Evolutionary conservation across 2,888 invertebrate genomes (phyloP), one percentile per base, ranked within the genome.

Genomic region (Agrotis segetum): DNA sequence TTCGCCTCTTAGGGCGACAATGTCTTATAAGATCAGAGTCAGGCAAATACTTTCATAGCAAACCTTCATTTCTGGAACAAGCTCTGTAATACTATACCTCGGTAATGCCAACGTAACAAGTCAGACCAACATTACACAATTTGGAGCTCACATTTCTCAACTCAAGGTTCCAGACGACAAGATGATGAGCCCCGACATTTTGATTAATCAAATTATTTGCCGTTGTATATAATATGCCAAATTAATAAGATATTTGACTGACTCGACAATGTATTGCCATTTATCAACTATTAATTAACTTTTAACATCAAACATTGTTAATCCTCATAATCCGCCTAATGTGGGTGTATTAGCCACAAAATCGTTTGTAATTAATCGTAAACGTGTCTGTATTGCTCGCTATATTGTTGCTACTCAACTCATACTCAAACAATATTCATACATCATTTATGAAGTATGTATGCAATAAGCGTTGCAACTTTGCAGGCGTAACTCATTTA

Each of bases 121-220:
- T 85, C 58, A 76, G 49, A 78, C 66, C 40, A 83, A 67, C 65
- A 71, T 76, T 82, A 82, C 63, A 79, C 66, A 83, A 81, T 78
- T 81, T 73, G 67, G 59, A 60, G 68, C 67, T 67, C 67, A 64
- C 56, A 69, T 73, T 77, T 74, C 78, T 74, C 64, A 59, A 71
- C 72, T 75, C 71, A 73, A 80, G 75, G 71, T 80, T 71, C 71
- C 71, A 82, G 75, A 78, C 83, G 85, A 84, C 86, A 86, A 72
- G 74, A 72, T 85, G 87, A 87, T 83, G 83, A 85, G 84, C 81
- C 79, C 71, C 84, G 88, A 84, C 88, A 84, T 85, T 86, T 86
- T 87, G 86, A 88, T 89, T 88, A 89, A 88, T 87, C 83, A 85
- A 85, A 88, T 88, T 88, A 86, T 85, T 83, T 84, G 84, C 73